phyloP scores from a whole-genome alignment of 2,797 vertebrate genomes.

The Alauda arvensis region DNA sequence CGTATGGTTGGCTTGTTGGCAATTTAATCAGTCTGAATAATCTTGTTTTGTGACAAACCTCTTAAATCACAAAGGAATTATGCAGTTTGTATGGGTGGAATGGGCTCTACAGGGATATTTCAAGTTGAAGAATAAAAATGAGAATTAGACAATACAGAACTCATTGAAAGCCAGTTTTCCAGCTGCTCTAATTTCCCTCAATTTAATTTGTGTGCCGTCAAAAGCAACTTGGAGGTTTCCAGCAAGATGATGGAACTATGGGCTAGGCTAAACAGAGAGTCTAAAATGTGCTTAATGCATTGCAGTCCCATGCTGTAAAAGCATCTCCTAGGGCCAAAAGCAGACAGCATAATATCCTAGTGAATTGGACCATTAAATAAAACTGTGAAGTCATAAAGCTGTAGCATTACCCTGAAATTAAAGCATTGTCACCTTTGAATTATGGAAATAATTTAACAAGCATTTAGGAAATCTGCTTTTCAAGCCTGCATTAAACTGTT shows the following conservation, averaged over 20 bases:
- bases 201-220: constrained; percentile 47
- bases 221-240: constrained; percentile 22
- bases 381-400: constrained; percentile 67
- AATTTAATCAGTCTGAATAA: constrained; percentile 66
- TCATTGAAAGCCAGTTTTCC: constrained; percentile 35
- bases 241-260: constrained; percentile 27
- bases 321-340: constrained; percentile 50
- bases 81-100: constrained; percentile 59
- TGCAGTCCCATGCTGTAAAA: constrained; percentile 37
- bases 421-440: constrained; percentile 70
- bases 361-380: constrained; percentile 74
- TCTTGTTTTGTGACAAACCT: constrained; percentile 57
- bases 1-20: constrained; percentile 50
- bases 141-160: constrained; percentile 48
- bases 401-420: constrained; percentile 69
- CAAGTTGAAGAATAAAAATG: constrained; percentile 58
- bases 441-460: constrained; percentile 64
- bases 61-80: constrained; percentile 57
- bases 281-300: constrained; percentile 25
- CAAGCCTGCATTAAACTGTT: constrained; percentile 51
- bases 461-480: constrained; percentile 60
- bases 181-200: constrained; percentile 40
- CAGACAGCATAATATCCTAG: constrained; percentile 55
- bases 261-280: neutral
- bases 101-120: constrained; percentile 35